Percentiles rank a stretch among this genome's conserved stretches.
phyloP scores from a whole-genome alignment of 2,797 vertebrate species.

The Xiphophorus birchmanni region DNA sequence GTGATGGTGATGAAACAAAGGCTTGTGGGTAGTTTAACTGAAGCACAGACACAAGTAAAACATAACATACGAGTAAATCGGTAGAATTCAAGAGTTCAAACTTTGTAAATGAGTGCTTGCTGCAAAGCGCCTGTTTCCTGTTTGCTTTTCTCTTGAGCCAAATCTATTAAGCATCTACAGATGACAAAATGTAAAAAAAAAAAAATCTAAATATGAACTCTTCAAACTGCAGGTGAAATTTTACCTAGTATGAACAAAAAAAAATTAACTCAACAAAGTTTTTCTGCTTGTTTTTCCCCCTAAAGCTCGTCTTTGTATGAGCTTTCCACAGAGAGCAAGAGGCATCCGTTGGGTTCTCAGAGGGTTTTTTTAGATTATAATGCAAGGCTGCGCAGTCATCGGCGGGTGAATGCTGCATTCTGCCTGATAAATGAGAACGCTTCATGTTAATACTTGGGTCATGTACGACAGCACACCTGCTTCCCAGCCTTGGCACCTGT shows the following conservation, averaged over 20 bases:
- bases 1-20: too few relatives aligned
- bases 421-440: conserved; percentile 28
- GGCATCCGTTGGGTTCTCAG: neutral
- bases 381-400: conserved; percentile 14
- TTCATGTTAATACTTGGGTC: conserved; percentile 48
- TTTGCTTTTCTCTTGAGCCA: neutral
- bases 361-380: conserved; percentile 2
- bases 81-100: neutral
- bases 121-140: neutral
- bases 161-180: neutral
- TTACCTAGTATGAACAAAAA: neutral
- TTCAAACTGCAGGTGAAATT: neutral
- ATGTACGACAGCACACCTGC: conserved; percentile 63
- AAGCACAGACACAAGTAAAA: too few relatives aligned
- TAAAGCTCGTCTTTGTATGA: neutral
- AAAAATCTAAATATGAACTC: conserved; percentile 5
- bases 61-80: too few relatives aligned
- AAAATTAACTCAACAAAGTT: neutral
- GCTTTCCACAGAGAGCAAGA: conserved; percentile 14
- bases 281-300: neutral
- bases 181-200: neutral
- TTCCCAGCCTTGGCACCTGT: conserved; percentile 50
- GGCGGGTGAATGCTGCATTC: neutral
- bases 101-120: neutral
- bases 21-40: too few relatives aligned